Conservation (phyloP, 1,140 invertebrate species). For the Linepithema humile region DNA sequence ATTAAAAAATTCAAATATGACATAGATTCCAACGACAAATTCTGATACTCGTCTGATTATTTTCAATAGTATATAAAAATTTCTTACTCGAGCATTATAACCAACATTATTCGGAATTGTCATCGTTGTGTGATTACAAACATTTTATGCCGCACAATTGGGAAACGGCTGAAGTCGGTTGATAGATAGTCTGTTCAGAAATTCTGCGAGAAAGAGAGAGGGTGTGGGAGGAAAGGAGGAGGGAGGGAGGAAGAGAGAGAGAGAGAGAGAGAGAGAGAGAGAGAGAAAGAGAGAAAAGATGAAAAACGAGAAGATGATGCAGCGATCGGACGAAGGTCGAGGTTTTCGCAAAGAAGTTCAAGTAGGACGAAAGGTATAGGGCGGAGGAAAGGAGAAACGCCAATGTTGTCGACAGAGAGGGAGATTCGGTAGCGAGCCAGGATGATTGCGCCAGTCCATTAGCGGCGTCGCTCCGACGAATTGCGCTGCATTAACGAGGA, state of each 20-base stretch:
- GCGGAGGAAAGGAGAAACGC: slow-evolving; percentile 37
- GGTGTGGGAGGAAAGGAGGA: background rate
- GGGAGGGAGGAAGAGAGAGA: slow-evolving; percentile 20
- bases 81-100: background rate
- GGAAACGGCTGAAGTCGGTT: background rate
- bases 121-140: background rate
- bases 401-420: slow-evolving; percentile 50
- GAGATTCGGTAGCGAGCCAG: slow-evolving; percentile 63
- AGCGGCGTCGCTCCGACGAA: slow-evolving; percentile 75
- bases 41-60: background rate
- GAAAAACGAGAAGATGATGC: slow-evolving; percentile 35
- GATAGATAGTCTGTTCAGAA: background rate
- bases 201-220: slow-evolving; percentile 10
- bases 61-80: background rate
- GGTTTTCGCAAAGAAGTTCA: slow-evolving; percentile 17
- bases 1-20: background rate
- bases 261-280: slow-evolving; percentile 26
- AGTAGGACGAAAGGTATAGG: slow-evolving; percentile 29
- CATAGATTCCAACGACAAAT: background rate
- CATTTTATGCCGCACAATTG: background rate
- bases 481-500: slow-evolving; percentile 74
- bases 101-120: background rate
- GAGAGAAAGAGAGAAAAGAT: slow-evolving; percentile 18
- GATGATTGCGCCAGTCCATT: slow-evolving; percentile 79
- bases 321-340: background rate